Conservation (phyloP, 2,888 invertebrate genomes). For the Carcina quercana region DNA sequence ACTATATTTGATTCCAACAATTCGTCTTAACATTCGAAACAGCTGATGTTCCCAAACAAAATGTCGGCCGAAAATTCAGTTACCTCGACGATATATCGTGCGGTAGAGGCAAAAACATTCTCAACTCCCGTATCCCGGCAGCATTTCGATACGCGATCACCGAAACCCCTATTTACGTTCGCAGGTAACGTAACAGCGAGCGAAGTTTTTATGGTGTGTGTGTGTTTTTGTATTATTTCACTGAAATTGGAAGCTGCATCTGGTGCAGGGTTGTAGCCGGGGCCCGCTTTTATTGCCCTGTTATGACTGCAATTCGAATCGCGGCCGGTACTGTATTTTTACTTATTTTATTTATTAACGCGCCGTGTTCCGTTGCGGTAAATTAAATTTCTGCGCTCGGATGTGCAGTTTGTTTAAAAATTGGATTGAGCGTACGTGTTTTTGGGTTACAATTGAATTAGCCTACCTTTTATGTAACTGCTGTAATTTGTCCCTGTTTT, state of each 20-base stretch:
- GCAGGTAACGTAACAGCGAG: conserved; percentile 50
- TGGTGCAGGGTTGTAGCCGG: conserved; percentile 39
- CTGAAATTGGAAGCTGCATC: conserved; percentile 54
- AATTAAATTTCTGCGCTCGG: conserved; percentile 38
- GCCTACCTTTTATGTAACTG: no score
- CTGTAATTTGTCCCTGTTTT: no score
- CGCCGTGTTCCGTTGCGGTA: conserved; percentile 31
- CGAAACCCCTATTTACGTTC: conserved; percentile 53
- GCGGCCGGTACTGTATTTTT: conserved; percentile 35
- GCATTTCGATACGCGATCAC: conserved; percentile 41
- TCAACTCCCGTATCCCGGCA: conserved; percentile 6
- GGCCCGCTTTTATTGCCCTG: conserved; percentile 50
- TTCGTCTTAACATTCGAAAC: no score
- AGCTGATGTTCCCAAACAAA: no score
- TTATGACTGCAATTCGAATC: conserved; percentile 59
- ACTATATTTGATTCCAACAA: no score
- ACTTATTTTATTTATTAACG: conserved; percentile 51
- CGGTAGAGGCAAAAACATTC: no score
- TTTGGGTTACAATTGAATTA: no score
- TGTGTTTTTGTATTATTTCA: conserved; percentile 45
- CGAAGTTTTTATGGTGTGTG: conserved; percentile 44
- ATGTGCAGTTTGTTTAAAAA: conserved; percentile 31
- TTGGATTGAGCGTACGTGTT: conserved; percentile 21
- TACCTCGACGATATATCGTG: background rate
- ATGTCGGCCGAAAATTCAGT: no score